Base-by-base conservation (phyloP, 2,888 invertebrate genomes). In the Cancer borealis region DNA sequence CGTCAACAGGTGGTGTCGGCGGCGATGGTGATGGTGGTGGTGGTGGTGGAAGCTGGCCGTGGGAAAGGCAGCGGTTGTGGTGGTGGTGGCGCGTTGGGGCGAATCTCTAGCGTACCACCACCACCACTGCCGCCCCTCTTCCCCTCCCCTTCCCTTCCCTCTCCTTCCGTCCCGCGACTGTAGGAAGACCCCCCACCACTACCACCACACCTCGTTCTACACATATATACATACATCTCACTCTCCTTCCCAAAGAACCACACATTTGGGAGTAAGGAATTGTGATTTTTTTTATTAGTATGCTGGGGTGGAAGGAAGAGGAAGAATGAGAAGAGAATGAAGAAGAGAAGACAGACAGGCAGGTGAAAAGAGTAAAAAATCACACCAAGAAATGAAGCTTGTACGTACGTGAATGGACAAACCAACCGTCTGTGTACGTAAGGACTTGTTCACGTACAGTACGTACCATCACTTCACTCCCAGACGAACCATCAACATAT, bases 221-320 rank as follows among this genome's bases (percentile, higher is more conserved):
- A 91, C 91, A 91, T 66, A 91, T 39, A 91, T 73, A 91, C 91
- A 91, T 45, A 45, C 66, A 91, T 73, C 39, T 60, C 73, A 17
- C 45, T 45, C 46, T 45, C 45, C 12, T 45, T 45, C 91, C 21
- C 60, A 26, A 12, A 47, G 3, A 91, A 26, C 8, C 60, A 91
- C 91, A 91, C 8, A 47, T 66, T 54, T 45, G 88, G 26, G 88
- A 88, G 39, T 10, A 21, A 88, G 88, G n/a, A 14, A 88, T 17
- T 45, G 87, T 45, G 88, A 88, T 39, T 45, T 39, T 45, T 39
- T 39, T 39, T 39, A 39, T 39, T 30, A 88, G 88, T 45, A 39
- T 17, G 39, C 17, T 12, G 21, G 88, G 46, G 39, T 45, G 88
- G 88, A 88, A 26, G 88, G 45, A 47, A 49, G 88, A 30, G 88